Base-by-base conservation (phyloP, 1,140 invertebrate species). In the Drosophila repleta region DNA sequence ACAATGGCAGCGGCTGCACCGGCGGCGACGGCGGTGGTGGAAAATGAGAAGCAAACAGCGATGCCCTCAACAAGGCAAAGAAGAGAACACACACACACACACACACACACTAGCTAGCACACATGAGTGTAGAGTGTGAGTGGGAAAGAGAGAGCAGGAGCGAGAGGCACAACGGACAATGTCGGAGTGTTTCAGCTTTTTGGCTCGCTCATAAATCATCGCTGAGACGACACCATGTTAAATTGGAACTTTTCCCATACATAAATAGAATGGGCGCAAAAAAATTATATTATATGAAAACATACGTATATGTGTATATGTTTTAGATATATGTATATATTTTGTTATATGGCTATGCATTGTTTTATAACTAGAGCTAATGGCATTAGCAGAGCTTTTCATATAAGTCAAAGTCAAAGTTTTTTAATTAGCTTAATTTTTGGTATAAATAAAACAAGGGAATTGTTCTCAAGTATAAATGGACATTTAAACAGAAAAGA, bases 191-290 rank as follows among this genome's bases (percentile, higher is more conserved):
- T 87, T 85, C 74, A 77, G 75, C 83, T 82, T 76, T 87, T 76
- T 82, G 80, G 66, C 56, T 49, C 63, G 76, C 43, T 53, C 72
- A 79, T 88, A 88, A 88, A 88, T 88, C 83, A 88, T 88, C 61
- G 73, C 83, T 79, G 83, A 87, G 83, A 88, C 76, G 83, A 88
- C 83, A 82, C 83, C 83, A 75, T 82, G 83, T 88, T 88, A 88
- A 88, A 88, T 88, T 88, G 79, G 83, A 88, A 88, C 83, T 88
- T 88, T 87, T 87, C 83, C 78, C 83, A 88, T 88, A 79, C 79
- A 82, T 74, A 76, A 82, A 82, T 77, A 80, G 79, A 82, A 82
- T 65, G 71, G 61, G 64, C 62, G 64, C 48, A 41, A 52, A 61
- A 57, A 71, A 65, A 66, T 43, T 52, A 21, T 15, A 39, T 49